Conservation (phyloP, 92 coral and sea anemone genomes). For the Montipora capitata region DNA sequence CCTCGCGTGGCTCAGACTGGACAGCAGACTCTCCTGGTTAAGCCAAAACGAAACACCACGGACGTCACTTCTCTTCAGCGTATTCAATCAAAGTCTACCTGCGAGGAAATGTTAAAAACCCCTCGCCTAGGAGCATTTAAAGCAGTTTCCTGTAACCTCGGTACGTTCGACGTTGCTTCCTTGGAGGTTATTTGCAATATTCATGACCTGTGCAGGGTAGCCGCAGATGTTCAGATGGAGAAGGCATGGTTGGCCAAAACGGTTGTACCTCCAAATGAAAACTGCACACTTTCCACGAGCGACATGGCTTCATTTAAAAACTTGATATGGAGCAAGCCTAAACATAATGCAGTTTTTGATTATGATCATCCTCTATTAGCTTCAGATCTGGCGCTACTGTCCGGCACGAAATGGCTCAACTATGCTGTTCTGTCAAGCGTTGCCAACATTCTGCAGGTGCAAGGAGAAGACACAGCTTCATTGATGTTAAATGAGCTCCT, state of each 20-base stretch:
- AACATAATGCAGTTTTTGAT: constrained; percentile 41
- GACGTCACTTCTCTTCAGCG: constrained; percentile 23
- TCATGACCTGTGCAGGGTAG: constrained; percentile 38
- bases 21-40: constrained; percentile 28
- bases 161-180: constrained; percentile 46
- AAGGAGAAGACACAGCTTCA: constrained; percentile 25
- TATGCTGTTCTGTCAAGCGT: constrained; percentile 29
- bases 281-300: constrained; percentile 35
- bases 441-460: constrained; percentile 39
- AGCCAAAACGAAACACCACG: constrained; percentile 20
- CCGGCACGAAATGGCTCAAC: constrained; percentile 48
- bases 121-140: constrained; percentile 23
- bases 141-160: constrained; percentile 48
- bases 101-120: constrained; percentile 47
- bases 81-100: constrained; percentile 59
- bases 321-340: constrained; percentile 37
- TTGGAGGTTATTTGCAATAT: constrained; percentile 32
- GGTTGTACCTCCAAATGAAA: constrained; percentile 26
- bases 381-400: constrained; percentile 55
- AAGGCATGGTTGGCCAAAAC: neutral
- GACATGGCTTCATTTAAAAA: constrained; percentile 18
- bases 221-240: constrained; percentile 31
- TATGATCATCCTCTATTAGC: constrained; percentile 35
- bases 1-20: constrained; percentile 46
- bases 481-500: constrained; percentile 53